These are phyloP conservation scores for Tragelaphus oryx DNA, from an alignment of 2,797 vertebrate genomes.

Conservation along the genomic window DNA sequence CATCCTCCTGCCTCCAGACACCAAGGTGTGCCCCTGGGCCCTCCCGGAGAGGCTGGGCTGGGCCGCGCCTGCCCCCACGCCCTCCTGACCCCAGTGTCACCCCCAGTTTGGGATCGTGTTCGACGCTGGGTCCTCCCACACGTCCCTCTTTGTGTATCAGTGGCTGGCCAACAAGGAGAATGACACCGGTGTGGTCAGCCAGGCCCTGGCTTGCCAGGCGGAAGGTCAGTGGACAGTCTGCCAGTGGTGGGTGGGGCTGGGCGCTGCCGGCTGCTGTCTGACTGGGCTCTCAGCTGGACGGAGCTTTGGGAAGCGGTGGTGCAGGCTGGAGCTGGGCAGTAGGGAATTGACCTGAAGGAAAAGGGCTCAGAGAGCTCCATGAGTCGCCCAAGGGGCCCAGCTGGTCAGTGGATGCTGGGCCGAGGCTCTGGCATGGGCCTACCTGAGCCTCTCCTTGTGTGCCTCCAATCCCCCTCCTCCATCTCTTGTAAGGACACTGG, in stretches of 20 bases:
- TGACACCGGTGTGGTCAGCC: constrained; percentile 88
- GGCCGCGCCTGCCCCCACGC: fast-evolving
- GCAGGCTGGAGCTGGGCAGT: fast-evolving
- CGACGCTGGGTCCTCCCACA: constrained; percentile 87
- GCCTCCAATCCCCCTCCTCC: background rate
- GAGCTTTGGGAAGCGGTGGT: too few relatives aligned
- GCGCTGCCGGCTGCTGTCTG: background rate
- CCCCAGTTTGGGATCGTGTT: constrained; percentile 84
- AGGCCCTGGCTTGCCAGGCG: constrained; percentile 85
- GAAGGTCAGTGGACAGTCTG: constrained; percentile 78
- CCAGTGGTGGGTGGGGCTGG: fast-evolving
- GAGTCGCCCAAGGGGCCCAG: background rate
- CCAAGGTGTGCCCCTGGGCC: constrained; percentile 29
- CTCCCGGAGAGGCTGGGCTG: fast-evolving
- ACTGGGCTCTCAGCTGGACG: fast-evolving
- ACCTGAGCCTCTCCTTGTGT: fast-evolving
- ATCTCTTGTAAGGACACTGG: background rate
- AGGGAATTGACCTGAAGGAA: fast-evolving
- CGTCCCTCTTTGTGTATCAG: constrained; percentile 88
- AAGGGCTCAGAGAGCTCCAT: background rate
- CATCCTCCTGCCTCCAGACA: background rate
- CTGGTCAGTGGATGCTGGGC: fast-evolving
- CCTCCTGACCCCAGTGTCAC: background rate
- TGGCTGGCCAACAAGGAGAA: constrained; percentile 92
- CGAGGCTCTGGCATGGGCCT: background rate